Percentiles rank a stretch among this genome's conserved stretches.
Conservation (phyloP, 1,140 invertebrate species). For the Caerostris darwini region DNA sequence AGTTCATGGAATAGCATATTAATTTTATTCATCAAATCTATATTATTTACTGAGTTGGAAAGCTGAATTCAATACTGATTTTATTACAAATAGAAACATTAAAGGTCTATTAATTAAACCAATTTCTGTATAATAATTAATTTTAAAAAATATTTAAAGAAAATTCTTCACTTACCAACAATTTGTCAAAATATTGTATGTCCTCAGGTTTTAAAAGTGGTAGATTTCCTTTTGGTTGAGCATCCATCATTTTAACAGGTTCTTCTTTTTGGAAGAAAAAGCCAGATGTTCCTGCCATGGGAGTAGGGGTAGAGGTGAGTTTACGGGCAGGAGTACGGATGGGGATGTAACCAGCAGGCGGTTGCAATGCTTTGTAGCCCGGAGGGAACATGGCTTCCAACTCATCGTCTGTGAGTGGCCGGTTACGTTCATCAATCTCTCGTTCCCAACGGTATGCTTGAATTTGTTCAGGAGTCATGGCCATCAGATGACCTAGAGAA, state of each 20-base stretch:
- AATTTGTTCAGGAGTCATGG: conserved; percentile 99
- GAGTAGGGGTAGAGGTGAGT: conserved; percentile 98
- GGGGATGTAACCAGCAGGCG: conserved; percentile 97
- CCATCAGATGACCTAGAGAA: conserved; percentile 89
- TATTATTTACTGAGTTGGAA: too few species aligned
- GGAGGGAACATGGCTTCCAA: conserved; percentile 98
- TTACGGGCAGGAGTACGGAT: conserved; percentile 98
- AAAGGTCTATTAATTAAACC: too few species aligned
- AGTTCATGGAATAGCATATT: too few species aligned
- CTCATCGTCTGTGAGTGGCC: conserved; percentile 98
- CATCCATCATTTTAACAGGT: conserved; percentile 94
- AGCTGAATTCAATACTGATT: too few species aligned
- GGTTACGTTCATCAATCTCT: conserved; percentile 98
- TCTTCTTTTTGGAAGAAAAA: conserved; percentile 94
- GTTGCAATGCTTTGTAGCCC: conserved; percentile 98
- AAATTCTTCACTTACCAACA: conserved; percentile 85
- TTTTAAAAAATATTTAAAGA: too few species aligned
- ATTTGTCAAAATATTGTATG: conserved; percentile 99
- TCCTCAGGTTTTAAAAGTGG: conserved; percentile 99
- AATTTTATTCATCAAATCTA: too few species aligned
- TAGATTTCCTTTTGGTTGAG: conserved; percentile 97
- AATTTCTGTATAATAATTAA: too few species aligned
- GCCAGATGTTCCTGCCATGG: conserved; percentile 93
- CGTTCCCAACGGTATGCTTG: conserved; percentile 99
- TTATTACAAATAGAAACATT: too few species aligned